These are phyloP conservation scores for Parazoanthus atlanticus DNA, from an alignment of 92 coral and sea anemone genomes.

Conservation along the genomic window DNA sequence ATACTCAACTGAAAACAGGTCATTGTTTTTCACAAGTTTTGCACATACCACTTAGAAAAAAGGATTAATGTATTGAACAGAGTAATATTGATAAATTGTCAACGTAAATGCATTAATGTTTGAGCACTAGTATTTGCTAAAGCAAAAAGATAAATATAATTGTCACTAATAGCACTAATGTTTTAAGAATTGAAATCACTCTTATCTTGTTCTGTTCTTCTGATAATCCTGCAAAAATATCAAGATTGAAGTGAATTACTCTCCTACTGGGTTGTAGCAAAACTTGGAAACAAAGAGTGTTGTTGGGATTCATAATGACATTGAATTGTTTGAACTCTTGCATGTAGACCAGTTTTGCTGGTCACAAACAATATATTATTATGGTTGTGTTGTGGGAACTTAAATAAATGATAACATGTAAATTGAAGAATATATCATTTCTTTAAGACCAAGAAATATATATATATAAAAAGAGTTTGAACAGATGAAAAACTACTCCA, in stretches of 20 bases:
- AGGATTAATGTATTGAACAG: neutral
- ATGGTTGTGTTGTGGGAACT: neutral
- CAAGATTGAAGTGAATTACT: neutral
- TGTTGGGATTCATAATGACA: neutral
- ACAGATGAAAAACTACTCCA: neutral
- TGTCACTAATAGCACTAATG: constrained; percentile 3
- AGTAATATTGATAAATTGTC: neutral
- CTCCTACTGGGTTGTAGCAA: neutral
- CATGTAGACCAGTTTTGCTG: neutral
- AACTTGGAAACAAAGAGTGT: neutral
- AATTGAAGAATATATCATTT: neutral
- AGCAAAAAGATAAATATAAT: neutral
- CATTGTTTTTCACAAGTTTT: neutral
- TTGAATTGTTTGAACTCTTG: neutral
- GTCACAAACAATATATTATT: neutral
- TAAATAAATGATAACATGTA: neutral
- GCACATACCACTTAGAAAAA: neutral
- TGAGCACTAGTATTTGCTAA: neutral
- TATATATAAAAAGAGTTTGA: too few species aligned
- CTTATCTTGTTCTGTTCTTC: neutral
- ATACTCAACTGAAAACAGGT: neutral
- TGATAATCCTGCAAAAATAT: neutral
- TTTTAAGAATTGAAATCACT: neutral
- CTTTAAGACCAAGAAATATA: neutral
- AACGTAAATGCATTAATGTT: neutral